Percentiles rank a stretch among this genome's conserved stretches.
phyloP scores from a whole-genome alignment of 23 tunicate species.

The Styela clava region DNA sequence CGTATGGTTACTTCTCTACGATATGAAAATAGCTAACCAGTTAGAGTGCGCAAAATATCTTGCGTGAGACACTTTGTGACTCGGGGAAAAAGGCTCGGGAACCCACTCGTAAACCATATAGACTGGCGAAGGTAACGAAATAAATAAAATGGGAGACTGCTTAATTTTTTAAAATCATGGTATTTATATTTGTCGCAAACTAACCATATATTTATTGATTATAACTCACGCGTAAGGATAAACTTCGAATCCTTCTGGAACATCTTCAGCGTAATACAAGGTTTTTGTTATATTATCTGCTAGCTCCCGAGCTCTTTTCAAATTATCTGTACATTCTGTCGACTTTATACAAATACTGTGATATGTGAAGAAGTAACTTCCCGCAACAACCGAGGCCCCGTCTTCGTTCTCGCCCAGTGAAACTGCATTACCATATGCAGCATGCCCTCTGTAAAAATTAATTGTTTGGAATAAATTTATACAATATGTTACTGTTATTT shows the following conservation, averaged over 20 bases:
- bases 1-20: too few species aligned
- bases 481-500: too few species aligned
- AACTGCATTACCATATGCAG: conserved; percentile 91
- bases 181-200: too few species aligned
- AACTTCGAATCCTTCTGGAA: conserved; percentile 55
- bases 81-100: too few species aligned
- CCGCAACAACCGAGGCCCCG: conserved; percentile 38
- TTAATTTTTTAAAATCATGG: too few species aligned
- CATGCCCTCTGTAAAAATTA: conserved; percentile 89
- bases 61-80: too few species aligned
- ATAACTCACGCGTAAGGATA: conserved; percentile 65
- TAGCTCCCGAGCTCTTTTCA: conserved; percentile 66
- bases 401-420: conserved; percentile 37
- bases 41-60: too few species aligned
- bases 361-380: conserved; percentile 76
- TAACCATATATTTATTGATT: neutral
- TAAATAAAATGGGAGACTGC: too few species aligned
- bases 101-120: too few species aligned
- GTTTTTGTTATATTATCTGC: conserved; percentile 85
- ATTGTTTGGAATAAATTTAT: too few species aligned
- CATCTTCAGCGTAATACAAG: conserved; percentile 33
- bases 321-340: conserved; percentile 87
- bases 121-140: too few species aligned
- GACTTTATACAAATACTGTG: conserved; percentile 97
- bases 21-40: too few species aligned